These are phyloP conservation scores for Parasteatoda tepidariorum DNA, from an alignment of 1,140 invertebrate species.

Conservation along the genomic window DNA sequence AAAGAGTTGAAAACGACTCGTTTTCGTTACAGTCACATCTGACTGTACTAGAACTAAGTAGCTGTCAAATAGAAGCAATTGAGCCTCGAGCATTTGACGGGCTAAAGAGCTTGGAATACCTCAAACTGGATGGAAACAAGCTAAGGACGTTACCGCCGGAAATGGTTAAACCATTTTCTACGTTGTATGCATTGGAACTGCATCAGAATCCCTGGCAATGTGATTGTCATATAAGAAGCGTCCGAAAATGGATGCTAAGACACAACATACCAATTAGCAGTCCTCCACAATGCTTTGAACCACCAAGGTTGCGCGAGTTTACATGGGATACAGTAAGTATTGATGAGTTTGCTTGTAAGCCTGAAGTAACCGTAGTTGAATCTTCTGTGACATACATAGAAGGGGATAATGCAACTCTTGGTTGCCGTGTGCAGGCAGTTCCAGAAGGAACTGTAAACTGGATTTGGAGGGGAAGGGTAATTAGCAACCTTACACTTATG, in stretches of 20 bases:
- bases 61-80: constrained; percentile 74
- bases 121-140: constrained; percentile 85
- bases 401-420: constrained; percentile 75
- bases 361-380: constrained; percentile 78
- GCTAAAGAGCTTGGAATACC: constrained; percentile 79
- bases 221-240: constrained; percentile 81
- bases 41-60: constrained; percentile 78
- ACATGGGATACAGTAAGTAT: constrained; percentile 77
- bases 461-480: constrained; percentile 85
- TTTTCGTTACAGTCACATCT: constrained; percentile 78
- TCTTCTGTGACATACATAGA: constrained; percentile 56
- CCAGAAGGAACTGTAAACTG: constrained; percentile 84
- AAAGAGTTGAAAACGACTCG: constrained; percentile 76
- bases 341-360: constrained; percentile 84
- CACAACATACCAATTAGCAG: constrained; percentile 78
- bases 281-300: constrained; percentile 78
- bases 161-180: constrained; percentile 62
- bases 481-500: constrained; percentile 77
- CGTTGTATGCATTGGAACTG: constrained; percentile 69
- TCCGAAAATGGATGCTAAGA: constrained; percentile 81
- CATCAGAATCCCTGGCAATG: constrained; percentile 91
- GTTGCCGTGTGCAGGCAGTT: constrained; percentile 82
- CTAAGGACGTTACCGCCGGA: constrained; percentile 73
- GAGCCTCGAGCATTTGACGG: constrained; percentile 79
- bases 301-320: constrained; percentile 75